phyloP scores from a whole-genome alignment of 2,797 vertebrate genomes.

The Bradypodion ventrale region DNA sequence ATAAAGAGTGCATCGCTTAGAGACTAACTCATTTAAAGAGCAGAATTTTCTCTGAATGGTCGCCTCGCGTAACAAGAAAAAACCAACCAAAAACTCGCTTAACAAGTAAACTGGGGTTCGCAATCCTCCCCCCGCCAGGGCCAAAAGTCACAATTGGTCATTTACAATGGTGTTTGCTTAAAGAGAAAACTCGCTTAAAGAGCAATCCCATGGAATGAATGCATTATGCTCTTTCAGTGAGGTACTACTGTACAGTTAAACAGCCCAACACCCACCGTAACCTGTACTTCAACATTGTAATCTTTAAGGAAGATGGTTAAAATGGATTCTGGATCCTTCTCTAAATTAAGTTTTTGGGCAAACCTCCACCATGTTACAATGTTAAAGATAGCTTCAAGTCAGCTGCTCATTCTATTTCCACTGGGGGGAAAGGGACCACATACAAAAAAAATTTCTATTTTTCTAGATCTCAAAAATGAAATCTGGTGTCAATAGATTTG shows the following conservation, averaged over 20 bases:
- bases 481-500: slow-evolving; percentile 59
- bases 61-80: too few relatives aligned
- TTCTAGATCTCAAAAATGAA: slow-evolving; percentile 46
- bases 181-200: too few relatives aligned
- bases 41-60: too few relatives aligned
- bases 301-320: background rate
- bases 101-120: too few relatives aligned
- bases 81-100: too few relatives aligned
- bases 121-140: too few relatives aligned
- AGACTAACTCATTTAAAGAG: too few relatives aligned
- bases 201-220: too few relatives aligned
- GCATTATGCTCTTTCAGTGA: too few relatives aligned
- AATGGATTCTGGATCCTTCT: background rate
- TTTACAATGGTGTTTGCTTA: too few relatives aligned
- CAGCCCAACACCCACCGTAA: background rate
- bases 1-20: too few relatives aligned
- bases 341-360: slow-evolving; percentile 21
- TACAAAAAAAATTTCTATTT: slow-evolving; percentile 58
- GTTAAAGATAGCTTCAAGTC: slow-evolving; percentile 25
- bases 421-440: slow-evolving; percentile 54
- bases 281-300: background rate
- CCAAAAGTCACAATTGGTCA: too few relatives aligned
- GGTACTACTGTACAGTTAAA: background rate
- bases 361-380: slow-evolving; percentile 35
- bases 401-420: slow-evolving; percentile 42